Base-by-base conservation (phyloP, 2,888 invertebrate species). In the Thalpophila matura region DNA sequence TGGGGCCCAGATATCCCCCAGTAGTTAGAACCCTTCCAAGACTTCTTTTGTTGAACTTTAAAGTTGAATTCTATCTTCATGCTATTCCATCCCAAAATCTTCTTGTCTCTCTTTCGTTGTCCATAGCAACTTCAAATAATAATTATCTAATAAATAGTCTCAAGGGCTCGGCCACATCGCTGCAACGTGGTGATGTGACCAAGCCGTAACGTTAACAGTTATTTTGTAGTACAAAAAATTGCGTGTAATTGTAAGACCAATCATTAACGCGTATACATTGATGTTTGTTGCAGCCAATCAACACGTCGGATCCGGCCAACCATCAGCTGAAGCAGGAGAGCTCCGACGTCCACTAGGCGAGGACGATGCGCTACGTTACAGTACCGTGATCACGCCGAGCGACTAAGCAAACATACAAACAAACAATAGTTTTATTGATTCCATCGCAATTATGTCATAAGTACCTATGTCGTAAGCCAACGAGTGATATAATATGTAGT, bases 251-350 rank as follows among this genome's bases (percentile, higher is more conserved):
- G 14, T 5, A 37, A 65, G 27, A 14, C 27, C 62, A 33, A 43
- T 27, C 33, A 37, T 35, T 51, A 45, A 70, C 45, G 33, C n/a
- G 22, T 18, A 12, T 18, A 2, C 0, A 0, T n/a, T 26, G 42
- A n/a, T 26, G 12, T 42, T 18, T 77, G 43, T 95, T 95, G 38
- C 96, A 97, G 97, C 97, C 97, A 88, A 96, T 97, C 95, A 97
- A 96, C 96, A 97, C 97, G 89, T 96, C 97, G 90, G 97, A 97
- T 95, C 97, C 97, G 94, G 97, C 97, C 91, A 97, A 97, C 95
- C 98, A 97, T 95, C 97, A 97, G 95, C 94, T 97, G 92, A 86
- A 97, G 95, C 96, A 97, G 91, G 97, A 97, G 95, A 96, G 97
- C 91, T 97, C 97, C 87, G 97, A 98, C 96, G 97, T 97, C 93